phyloP scores from a whole-genome alignment of 2,797 vertebrate species.

The Saxicola maurus region DNA sequence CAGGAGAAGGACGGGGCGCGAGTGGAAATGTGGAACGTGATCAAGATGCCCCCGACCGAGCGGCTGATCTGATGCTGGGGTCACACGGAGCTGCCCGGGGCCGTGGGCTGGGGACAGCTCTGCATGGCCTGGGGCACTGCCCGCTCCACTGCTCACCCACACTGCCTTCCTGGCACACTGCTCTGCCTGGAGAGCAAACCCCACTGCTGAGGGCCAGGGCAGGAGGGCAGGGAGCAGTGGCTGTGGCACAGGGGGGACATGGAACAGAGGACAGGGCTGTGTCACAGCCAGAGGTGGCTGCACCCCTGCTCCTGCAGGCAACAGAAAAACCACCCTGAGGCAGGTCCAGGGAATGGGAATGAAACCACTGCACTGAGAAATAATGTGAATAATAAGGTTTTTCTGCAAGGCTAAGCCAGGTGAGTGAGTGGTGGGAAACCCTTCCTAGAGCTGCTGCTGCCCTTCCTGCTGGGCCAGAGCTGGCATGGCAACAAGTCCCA shows the following conservation, averaged over 20 bases:
- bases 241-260: not conserved
- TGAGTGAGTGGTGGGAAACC: not conserved
- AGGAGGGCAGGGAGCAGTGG: not conserved
- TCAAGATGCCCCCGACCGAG: conserved; percentile 69
- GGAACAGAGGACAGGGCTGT: fast-evolving
- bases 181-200: not conserved
- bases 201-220: not conserved
- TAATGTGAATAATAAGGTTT: not conserved
- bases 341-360: not conserved
- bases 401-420: not conserved
- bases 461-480: not conserved
- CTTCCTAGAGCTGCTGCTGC: not conserved
- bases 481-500: not conserved
- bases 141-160: not conserved
- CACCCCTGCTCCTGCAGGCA: not conserved
- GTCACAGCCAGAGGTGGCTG: not conserved
- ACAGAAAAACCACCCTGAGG: not conserved
- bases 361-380: not conserved
- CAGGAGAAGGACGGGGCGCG: conserved; percentile 69
- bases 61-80: conserved; percentile 52
- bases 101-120: not conserved
- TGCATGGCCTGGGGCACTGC: not conserved
- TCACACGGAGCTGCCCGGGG: not conserved
- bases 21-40: conserved; percentile 69
- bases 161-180: fast-evolving